These are phyloP conservation scores for Coccyzus lansbergi DNA, from an alignment of 2,797 vertebrate genomes.

Conservation along the genomic window DNA sequence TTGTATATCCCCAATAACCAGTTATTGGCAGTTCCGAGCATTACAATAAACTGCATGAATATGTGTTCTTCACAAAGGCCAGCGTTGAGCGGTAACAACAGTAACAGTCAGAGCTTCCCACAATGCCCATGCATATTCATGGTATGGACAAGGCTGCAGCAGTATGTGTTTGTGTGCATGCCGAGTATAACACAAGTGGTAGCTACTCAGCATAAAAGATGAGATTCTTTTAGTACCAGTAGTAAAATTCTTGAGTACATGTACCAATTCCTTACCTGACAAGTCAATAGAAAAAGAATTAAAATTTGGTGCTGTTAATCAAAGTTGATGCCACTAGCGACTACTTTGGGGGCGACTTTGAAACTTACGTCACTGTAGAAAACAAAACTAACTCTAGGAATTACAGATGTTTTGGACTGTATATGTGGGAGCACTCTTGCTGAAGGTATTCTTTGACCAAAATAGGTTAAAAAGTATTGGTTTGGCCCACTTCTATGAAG, in stretches of 20 bases:
- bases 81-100: background rate
- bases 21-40: background rate
- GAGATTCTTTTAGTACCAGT: background rate
- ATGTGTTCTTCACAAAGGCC: background rate
- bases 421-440: background rate
- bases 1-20: background rate
- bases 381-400: background rate
- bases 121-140: background rate
- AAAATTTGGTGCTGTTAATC: background rate
- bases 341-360: background rate
- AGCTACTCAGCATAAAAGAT: background rate
- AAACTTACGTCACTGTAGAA: background rate
- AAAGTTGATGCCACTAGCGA: background rate
- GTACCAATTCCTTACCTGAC: background rate
- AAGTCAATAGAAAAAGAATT: background rate
- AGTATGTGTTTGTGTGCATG: rapidly evolving
- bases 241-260: background rate
- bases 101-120: background rate
- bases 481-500: background rate
- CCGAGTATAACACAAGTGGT: background rate
- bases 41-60: background rate
- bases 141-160: background rate
- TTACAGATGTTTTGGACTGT: background rate
- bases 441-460: background rate
- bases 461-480: background rate